These are phyloP conservation scores for Chelidonichthys spinosus DNA, from an alignment of 2,797 vertebrate species.

Conservation along the genomic window DNA sequence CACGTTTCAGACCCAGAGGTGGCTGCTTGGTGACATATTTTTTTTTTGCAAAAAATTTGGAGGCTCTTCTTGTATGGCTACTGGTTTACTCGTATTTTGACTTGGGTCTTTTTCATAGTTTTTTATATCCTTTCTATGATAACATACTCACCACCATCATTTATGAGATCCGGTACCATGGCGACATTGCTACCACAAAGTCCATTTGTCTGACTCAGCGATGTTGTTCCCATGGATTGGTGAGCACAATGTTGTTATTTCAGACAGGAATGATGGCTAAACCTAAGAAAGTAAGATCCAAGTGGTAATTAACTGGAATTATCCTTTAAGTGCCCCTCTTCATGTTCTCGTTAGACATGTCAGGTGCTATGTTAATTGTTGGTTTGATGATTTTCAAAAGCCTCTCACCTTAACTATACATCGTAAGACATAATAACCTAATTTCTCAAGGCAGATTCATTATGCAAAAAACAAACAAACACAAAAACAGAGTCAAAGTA, in stretches of 20 bases:
- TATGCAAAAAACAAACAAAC: background rate
- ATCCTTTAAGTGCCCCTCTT: conserved; percentile 4
- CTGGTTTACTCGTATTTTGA: background rate
- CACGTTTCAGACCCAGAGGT: no score
- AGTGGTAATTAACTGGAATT: conserved; percentile 12
- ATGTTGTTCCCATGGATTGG: background rate
- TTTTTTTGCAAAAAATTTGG: background rate
- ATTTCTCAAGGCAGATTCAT: background rate
- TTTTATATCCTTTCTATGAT: background rate
- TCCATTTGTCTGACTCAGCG: background rate
- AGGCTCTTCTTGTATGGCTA: background rate
- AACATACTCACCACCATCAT: background rate
- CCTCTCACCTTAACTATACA: conserved; percentile 2
- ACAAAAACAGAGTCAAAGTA: background rate
- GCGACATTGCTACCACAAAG: background rate
- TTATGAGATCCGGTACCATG: background rate
- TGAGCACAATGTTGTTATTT: background rate
- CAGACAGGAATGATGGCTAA: background rate
- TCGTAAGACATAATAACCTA: background rate
- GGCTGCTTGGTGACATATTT: background rate
- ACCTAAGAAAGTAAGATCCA: background rate
- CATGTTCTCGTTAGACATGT: conserved; percentile 17
- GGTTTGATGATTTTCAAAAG: conserved; percentile 25
- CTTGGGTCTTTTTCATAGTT: background rate
- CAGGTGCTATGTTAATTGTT: conserved; percentile 27